phyloP scores from a whole-genome alignment of 2,797 vertebrate genomes.

The Brachyalestes nurse region DNA sequence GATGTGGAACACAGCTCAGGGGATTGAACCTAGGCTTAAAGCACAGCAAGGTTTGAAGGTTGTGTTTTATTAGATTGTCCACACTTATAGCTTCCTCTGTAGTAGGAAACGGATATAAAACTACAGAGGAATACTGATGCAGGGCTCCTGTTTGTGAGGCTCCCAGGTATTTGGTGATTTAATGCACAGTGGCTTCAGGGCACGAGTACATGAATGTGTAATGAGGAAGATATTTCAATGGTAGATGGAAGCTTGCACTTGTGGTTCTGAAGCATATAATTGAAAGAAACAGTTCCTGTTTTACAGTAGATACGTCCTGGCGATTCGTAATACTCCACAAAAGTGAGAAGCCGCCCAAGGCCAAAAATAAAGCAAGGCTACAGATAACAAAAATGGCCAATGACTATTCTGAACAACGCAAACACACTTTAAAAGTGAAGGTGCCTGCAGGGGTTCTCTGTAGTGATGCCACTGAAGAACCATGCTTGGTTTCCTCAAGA shows the following conservation, averaged over 20 bases:
- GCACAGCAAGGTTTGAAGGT: slow-evolving; percentile 9
- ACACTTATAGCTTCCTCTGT: slow-evolving; percentile 6
- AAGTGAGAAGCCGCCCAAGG: slow-evolving; percentile 25
- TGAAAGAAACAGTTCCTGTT: not conserved
- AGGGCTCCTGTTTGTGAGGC: slow-evolving; percentile 23
- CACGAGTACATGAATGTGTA: not conserved
- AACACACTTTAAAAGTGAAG: not conserved
- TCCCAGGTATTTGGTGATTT: slow-evolving; percentile 36
- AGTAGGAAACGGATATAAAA: not conserved
- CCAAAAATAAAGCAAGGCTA: not conserved
- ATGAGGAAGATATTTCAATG: not conserved
- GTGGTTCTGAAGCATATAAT: not conserved
- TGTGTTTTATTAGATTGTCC: slow-evolving; percentile 17
- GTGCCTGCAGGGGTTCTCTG: not conserved
- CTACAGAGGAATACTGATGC: slow-evolving; percentile 1
- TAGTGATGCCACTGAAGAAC: not conserved
- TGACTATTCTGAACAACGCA: not conserved
- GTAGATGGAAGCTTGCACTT: not conserved
- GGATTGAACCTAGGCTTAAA: slow-evolving; percentile 1
- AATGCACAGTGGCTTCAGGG: slow-evolving; percentile 38
- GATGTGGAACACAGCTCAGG: slow-evolving; percentile 10
- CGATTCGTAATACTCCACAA: slow-evolving; percentile 23
- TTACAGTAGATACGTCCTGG: slow-evolving; percentile 32
- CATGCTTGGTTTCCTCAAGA: not conserved
- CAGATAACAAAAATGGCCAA: not conserved